These are phyloP conservation scores for Melanocharis versteri DNA, from an alignment of 2,113 vertebrate species.

Conservation along the genomic window DNA sequence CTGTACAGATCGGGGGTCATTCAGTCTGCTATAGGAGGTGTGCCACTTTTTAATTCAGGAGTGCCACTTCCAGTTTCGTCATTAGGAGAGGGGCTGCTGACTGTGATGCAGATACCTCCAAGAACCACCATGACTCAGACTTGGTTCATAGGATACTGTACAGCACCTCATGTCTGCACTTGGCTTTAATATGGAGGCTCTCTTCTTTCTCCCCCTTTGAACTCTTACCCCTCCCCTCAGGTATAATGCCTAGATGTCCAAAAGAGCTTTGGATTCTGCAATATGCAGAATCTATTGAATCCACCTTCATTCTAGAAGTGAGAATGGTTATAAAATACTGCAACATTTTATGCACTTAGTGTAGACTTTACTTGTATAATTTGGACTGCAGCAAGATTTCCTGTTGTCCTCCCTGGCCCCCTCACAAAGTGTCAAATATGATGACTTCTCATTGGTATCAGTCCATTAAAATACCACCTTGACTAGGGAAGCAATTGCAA, in stretches of 20 bases:
- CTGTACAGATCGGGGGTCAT: not conserved
- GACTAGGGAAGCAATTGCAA: not conserved
- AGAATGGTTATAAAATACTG: not conserved
- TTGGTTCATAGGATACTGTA: not conserved
- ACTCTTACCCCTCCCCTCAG: not conserved
- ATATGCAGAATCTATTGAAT: not conserved
- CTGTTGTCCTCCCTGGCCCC: not conserved
- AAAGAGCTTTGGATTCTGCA: not conserved
- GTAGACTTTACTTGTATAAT: not conserved
- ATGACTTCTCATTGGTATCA: not conserved
- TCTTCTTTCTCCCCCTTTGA: not conserved
- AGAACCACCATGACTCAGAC: not conserved
- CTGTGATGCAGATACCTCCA: not conserved
- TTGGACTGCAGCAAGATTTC: not conserved
- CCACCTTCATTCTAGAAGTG: not conserved
- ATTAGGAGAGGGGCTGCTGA: not conserved
- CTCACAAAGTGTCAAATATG: not conserved
- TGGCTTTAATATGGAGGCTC: not conserved
- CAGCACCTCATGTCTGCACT: not conserved
- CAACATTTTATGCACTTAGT: not conserved
- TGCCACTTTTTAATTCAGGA: not conserved
- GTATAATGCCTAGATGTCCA: not conserved
- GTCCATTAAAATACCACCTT: not conserved
- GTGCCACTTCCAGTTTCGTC: not conserved
- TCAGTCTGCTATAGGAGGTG: not conserved